Evolutionary conservation across 2,113 vertebrate species (phyloP).

Genomic region (Brachionichthys hirsutus): DNA sequence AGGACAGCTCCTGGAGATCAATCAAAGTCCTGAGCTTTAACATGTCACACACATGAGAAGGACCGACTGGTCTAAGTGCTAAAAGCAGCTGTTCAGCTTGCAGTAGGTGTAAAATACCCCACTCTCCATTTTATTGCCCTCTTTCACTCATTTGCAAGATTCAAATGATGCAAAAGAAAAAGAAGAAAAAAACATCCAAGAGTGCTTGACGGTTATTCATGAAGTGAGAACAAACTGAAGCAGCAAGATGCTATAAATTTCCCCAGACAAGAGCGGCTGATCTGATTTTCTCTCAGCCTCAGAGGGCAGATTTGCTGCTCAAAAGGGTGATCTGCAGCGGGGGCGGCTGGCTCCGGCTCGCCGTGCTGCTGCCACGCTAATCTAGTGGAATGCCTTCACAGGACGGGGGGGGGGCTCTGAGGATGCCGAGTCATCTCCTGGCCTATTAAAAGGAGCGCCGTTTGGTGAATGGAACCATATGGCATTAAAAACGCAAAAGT

Average conservation of each 20-base stretch:
- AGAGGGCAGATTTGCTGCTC: constrained; percentile 59
- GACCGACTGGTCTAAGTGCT: constrained; percentile 51
- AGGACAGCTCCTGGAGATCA: constrained; percentile 52
- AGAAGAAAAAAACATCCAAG: not conserved
- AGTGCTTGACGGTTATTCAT: constrained; percentile 9
- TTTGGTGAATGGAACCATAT: constrained; percentile 53
- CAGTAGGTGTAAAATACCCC: constrained; percentile 61
- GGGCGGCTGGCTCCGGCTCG: constrained; percentile 45
- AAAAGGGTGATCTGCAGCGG: constrained; percentile 46
- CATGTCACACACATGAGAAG: constrained; percentile 52
- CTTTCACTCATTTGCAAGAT: constrained; percentile 40
- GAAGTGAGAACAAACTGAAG: constrained; percentile 35
- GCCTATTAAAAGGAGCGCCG: constrained; percentile 47
- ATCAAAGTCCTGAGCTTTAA: constrained; percentile 60
- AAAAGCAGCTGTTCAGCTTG: constrained; percentile 57
- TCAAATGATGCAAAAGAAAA: constrained; percentile 19
- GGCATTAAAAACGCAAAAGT: constrained; percentile 12
- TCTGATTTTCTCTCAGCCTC: constrained; percentile 71
- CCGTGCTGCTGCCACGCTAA: constrained; percentile 48
- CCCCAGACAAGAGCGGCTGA: constrained; percentile 33
- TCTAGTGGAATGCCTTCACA: constrained; percentile 49
- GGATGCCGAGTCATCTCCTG: constrained; percentile 40
- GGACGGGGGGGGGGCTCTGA: constrained; percentile 32
- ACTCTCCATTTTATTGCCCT: constrained; percentile 47
- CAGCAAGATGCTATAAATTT: constrained; percentile 25